These are phyloP conservation scores for Noctua pronuba DNA, from an alignment of 2,888 invertebrate genomes.

Conservation along the genomic window DNA sequence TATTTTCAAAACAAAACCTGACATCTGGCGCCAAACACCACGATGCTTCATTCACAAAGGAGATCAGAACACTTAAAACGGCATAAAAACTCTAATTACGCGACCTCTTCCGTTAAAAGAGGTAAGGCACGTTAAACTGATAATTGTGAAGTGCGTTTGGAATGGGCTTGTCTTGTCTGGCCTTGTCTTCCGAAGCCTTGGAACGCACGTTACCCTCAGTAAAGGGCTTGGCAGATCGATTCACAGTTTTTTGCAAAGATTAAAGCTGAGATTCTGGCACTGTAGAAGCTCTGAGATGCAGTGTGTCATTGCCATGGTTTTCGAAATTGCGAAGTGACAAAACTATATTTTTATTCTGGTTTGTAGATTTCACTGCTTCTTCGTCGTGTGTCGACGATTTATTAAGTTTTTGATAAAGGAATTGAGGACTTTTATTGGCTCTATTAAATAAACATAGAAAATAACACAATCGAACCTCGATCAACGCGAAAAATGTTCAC, in stretches of 20 bases:
- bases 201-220: slow-evolving; percentile 46
- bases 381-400: background rate
- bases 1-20: slow-evolving; percentile 44
- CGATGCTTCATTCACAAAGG: slow-evolving; percentile 57
- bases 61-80: slow-evolving; percentile 54
- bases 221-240: slow-evolving; percentile 43
- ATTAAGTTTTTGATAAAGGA: background rate
- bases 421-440: background rate
- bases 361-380: background rate
- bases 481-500: background rate
- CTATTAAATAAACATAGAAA: background rate
- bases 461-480: background rate
- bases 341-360: background rate
- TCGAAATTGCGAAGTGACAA: background rate
- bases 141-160: slow-evolving; percentile 58
- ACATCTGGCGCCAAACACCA: slow-evolving; percentile 50
- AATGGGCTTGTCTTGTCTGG: slow-evolving; percentile 45
- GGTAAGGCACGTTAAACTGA: slow-evolving; percentile 62
- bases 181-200: slow-evolving; percentile 62
- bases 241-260: slow-evolving; percentile 46
- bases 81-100: slow-evolving; percentile 65
- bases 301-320: background rate
- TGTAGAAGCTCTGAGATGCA: background rate
- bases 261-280: slow-evolving; percentile 26
- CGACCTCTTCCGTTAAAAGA: slow-evolving; percentile 62